phyloP scores from a whole-genome alignment of 1,140 invertebrate genomes.

The Philotrypesis tridentata region DNA sequence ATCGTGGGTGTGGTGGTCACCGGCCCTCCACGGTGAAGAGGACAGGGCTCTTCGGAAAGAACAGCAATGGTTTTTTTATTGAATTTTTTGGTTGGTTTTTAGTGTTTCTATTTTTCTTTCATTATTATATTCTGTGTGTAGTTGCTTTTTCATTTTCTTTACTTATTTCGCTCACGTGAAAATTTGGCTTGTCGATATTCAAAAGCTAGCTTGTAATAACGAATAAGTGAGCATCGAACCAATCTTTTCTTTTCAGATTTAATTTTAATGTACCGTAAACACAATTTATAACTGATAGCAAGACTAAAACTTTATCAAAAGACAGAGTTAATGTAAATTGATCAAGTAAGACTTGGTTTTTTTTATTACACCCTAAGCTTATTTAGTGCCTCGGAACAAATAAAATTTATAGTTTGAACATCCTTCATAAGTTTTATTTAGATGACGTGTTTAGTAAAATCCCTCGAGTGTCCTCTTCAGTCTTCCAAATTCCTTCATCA shows the following conservation, averaged over 20 bases:
- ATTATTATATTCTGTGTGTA: slow-evolving; percentile 26
- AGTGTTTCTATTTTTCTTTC: slow-evolving; percentile 7
- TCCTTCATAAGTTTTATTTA: not conserved
- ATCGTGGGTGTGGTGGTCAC: slow-evolving; percentile 58
- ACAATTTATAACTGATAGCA: slow-evolving; percentile 50
- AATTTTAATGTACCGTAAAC: slow-evolving; percentile 32
- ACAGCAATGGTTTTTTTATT: slow-evolving; percentile 71
- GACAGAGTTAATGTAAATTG: slow-evolving; percentile 71
- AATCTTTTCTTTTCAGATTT: slow-evolving; percentile 53
- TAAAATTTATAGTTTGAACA: not conserved
- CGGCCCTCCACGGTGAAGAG: slow-evolving; percentile 73
- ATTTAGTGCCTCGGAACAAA: not conserved
- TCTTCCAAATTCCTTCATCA: not conserved
- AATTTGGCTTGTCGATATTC: slow-evolving; percentile 67
- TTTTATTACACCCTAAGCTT: not conserved
- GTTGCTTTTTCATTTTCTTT: not conserved
- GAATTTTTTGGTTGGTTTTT: slow-evolving; percentile 19
- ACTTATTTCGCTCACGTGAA: slow-evolving; percentile 42
- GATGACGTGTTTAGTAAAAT: not conserved
- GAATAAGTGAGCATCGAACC: slow-evolving; percentile 44
- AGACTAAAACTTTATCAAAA: slow-evolving; percentile 2
- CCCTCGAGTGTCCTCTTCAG: slow-evolving; percentile 24
- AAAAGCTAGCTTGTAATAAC: slow-evolving; percentile 62
- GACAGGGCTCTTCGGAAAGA: slow-evolving; percentile 76
- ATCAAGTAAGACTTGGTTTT: slow-evolving; percentile 73